These are phyloP conservation scores for Orientallactaga bullata DNA, from an alignment of 2,113 vertebrate genomes.

Conservation along the genomic window DNA sequence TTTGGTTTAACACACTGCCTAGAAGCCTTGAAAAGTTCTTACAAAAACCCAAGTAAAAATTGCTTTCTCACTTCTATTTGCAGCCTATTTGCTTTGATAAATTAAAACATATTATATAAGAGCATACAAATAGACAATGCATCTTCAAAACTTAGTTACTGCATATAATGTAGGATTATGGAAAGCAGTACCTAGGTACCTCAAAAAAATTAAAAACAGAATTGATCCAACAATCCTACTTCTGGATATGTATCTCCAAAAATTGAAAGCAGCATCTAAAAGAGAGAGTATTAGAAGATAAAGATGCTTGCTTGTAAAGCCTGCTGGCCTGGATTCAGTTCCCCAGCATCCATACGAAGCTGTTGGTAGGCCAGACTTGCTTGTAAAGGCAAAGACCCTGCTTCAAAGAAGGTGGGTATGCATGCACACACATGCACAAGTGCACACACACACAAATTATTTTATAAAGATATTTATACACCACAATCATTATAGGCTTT, in stretches of 20 bases:
- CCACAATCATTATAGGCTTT: not conserved
- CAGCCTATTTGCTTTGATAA: not conserved
- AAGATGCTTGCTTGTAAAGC: too few relatives aligned
- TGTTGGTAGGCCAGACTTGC: too few relatives aligned
- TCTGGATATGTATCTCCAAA: not conserved
- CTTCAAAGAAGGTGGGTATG: too few relatives aligned
- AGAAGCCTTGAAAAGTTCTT: slow-evolving; percentile 45
- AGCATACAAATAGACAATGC: not conserved
- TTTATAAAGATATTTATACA: not conserved
- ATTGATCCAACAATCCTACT: slow-evolving; percentile 24
- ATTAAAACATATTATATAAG: not conserved
- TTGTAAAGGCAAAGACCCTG: too few relatives aligned
- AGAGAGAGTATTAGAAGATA: not conserved
- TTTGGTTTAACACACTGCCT: slow-evolving; percentile 14
- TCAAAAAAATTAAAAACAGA: slow-evolving; percentile 23
- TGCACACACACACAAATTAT: too few relatives aligned
- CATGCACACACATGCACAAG: too few relatives aligned
- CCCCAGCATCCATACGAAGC: too few relatives aligned
- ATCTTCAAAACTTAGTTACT: slow-evolving; percentile 43
- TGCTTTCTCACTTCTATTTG: slow-evolving; percentile 45
- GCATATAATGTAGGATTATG: not conserved
- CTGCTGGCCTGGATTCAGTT: too few relatives aligned
- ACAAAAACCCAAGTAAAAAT: not conserved
- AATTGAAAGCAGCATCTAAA: not conserved
- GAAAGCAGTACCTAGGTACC: not conserved